These are phyloP conservation scores for Sebastes hubbsi DNA, from an alignment of 2,797 vertebrate genomes.

Conservation along the genomic window DNA sequence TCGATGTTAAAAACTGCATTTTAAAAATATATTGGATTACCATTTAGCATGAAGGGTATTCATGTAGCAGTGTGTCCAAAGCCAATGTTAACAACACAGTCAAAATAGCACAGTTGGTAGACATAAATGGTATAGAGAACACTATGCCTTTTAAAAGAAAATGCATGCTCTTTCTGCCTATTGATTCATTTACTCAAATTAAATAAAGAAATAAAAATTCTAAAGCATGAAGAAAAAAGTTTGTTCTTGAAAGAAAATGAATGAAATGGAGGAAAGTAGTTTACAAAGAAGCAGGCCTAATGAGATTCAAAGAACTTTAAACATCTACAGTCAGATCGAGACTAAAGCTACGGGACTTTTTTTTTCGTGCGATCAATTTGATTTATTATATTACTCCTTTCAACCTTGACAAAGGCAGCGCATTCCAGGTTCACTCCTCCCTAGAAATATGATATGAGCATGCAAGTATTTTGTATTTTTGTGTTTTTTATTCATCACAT, in stretches of 20 bases:
- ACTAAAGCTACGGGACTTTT: neutral
- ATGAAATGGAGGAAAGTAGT: neutral
- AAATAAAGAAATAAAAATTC: neutral
- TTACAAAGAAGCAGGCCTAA: neutral
- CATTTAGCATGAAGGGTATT: slow-evolving; percentile 41
- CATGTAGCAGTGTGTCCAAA: slow-evolving; percentile 39
- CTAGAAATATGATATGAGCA: no score
- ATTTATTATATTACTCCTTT: no score
- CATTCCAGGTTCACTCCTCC: no score
- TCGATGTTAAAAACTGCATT: slow-evolving; percentile 59
- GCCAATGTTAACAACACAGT: slow-evolving; percentile 23
- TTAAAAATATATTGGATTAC: slow-evolving; percentile 71
- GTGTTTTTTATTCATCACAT: no score
- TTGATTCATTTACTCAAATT: slow-evolving; percentile 23
- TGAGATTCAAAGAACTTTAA: neutral
- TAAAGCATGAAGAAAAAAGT: neutral
- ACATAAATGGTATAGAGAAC: slow-evolving; percentile 27
- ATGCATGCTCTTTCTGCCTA: slow-evolving; percentile 4
- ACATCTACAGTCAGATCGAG: no score
- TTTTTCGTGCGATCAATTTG: no score
- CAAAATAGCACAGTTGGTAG: slow-evolving; percentile 10
- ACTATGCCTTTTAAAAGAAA: slow-evolving; percentile 27
- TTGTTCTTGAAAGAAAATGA: neutral
- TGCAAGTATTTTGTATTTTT: no score
- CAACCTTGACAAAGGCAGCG: no score